A percentile compares a stretch with the other conserved stretches of the same genome.
Evolutionary conservation across 2,113 vertebrate genomes (phyloP).

Genomic region (Solea senegalensis): DNA sequence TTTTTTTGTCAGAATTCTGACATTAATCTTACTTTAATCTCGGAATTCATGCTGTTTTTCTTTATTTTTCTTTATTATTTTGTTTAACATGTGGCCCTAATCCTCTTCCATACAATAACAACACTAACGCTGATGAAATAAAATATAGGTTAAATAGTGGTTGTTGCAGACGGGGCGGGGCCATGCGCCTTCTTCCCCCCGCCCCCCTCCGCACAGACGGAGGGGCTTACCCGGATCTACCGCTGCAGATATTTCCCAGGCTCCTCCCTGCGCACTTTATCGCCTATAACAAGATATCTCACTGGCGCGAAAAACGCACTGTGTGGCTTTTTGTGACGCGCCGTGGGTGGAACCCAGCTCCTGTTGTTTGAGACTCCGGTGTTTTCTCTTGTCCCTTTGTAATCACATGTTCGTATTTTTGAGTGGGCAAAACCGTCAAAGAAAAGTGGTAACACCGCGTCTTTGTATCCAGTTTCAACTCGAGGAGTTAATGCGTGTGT

Average conservation of each 20-base stretch:
- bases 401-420: no score
- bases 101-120: not conserved
- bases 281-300: slow-evolving; percentile 71
- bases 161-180: slow-evolving; percentile 52
- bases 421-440: not conserved
- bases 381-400: no score
- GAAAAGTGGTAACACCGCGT: not conserved
- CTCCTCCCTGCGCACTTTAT: slow-evolving; percentile 69
- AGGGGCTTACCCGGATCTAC: slow-evolving; percentile 72
- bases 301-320: slow-evolving; percentile 81
- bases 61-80: no score
- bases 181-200: not conserved
- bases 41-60: no score
- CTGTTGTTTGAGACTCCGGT: slow-evolving; percentile 6
- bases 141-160: not conserved
- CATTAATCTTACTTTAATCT: no score
- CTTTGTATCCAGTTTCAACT: not conserved
- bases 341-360: slow-evolving; percentile 29
- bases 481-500: not conserved
- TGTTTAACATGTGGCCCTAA: no score
- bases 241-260: slow-evolving; percentile 72
- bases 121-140: not conserved
- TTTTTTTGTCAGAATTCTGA: no score
- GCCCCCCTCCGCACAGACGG: slow-evolving; percentile 43
- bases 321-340: slow-evolving; percentile 57